Percentiles rank a stretch among this genome's conserved stretches.
phyloP scores from a whole-genome alignment of 2,888 invertebrate species.

The Oligia strigilis region DNA sequence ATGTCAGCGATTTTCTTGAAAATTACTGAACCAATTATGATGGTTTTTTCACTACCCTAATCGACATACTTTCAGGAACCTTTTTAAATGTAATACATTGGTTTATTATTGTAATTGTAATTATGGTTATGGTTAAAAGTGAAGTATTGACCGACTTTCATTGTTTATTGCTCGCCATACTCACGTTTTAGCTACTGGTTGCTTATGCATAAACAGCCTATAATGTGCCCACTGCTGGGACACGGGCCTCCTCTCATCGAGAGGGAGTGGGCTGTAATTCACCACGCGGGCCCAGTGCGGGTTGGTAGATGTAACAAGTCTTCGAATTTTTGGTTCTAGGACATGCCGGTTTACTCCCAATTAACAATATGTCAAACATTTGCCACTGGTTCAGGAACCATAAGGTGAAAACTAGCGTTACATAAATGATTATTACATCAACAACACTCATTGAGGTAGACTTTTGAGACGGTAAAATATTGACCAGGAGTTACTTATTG shows the following conservation, averaged over 20 bases:
- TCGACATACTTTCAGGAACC: background rate
- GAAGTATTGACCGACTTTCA: background rate
- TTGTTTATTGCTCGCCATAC: too few relatives aligned
- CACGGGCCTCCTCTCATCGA: too few relatives aligned
- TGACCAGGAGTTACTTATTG: constrained; percentile 22
- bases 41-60: background rate
- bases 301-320: too few relatives aligned
- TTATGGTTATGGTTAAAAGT: background rate
- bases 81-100: background rate
- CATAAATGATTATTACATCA: constrained; percentile 41
- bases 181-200: too few relatives aligned
- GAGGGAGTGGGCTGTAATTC: too few relatives aligned
- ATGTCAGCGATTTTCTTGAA: background rate
- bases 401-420: constrained; percentile 20
- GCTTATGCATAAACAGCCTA: too few relatives aligned
- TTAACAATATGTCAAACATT: background rate
- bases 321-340: too few relatives aligned
- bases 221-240: too few relatives aligned
- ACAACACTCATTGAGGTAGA: constrained; percentile 57
- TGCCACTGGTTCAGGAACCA: constrained; percentile 8
- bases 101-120: background rate
- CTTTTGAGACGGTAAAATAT: constrained; percentile 32
- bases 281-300: too few relatives aligned
- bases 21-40: background rate
- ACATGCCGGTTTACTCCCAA: too few relatives aligned